Base-by-base conservation (phyloP, 1,140 invertebrate species). In the Neuroterus valhalla region DNA sequence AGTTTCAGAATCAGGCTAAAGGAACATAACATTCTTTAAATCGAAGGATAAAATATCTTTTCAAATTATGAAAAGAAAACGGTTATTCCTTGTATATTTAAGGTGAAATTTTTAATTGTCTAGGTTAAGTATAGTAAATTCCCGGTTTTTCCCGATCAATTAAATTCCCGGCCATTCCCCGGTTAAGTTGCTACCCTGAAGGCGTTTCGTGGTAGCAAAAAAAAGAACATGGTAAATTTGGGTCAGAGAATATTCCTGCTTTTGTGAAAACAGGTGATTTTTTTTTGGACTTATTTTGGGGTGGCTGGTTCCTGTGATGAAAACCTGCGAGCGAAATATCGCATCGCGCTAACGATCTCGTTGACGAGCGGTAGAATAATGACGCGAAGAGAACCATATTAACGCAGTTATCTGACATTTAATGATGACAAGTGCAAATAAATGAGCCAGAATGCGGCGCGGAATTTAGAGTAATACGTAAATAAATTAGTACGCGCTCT, bases 191-290 rank as follows among this genome's bases (percentile, higher is more conserved):
- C n/a, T n/a, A n/a, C n/a, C n/a, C n/a, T n/a, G n/a, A n/a, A n/a
- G n/a, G n/a, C n/a, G n/a, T n/a, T 71, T 74, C 68, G 71, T 67
- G 19, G 67, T 70, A 42, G 62, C 17, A 14, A 45, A 44, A 15
- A 67, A 45, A 10, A 46, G 68, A 62, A 67, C 68, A 62, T 72
- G 66, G 48, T 68, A 66, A 46, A 26, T 15, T 66, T 26, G 55
- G 11, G 14, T 66, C 14, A 21, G 17, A 6, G 3, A 26, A 4
- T 26, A 14, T 15, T 66, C 12, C 23, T 14, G 15, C 55, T 14
- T 31, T 38, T 67, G 69, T 23, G n/a, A 14, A 48, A 14, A 3
- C 46, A 19, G 46, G n/a, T 48, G 17, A 48, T 17, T 48, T 48
- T 19, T 15, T n/a, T 48, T 19, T 48, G 8, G 17, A 48, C 1